phyloP scores from a whole-genome alignment of 2,113 vertebrate species.

The Raja brachyura region DNA sequence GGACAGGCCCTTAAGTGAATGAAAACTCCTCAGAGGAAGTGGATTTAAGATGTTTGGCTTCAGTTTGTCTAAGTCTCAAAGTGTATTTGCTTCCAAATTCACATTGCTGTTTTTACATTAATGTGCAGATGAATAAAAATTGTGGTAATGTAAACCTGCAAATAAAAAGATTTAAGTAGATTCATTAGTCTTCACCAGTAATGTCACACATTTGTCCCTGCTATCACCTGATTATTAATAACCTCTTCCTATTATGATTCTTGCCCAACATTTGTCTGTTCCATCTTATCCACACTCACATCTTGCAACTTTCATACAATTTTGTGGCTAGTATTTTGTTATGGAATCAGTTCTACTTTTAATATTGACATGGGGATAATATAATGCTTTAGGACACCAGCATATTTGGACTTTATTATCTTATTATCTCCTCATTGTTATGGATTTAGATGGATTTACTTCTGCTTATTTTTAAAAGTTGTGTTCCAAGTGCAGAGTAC shows the following conservation, averaged over 20 bases:
- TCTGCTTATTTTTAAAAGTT: background rate
- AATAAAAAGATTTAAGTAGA: slow-evolving; percentile 7
- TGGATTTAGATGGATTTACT: background rate
- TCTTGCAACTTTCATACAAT: no score
- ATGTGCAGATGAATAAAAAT: background rate
- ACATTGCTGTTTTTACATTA: background rate
- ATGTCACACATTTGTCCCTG: no score
- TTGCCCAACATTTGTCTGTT: no score
- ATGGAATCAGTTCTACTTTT: slow-evolving; percentile 11
- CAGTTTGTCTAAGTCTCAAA: background rate
- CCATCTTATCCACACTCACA: no score
- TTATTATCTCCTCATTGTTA: background rate
- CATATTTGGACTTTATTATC: background rate
- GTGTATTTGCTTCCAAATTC: background rate
- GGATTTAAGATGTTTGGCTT: background rate
- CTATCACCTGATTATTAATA: no score
- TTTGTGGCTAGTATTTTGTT: background rate
- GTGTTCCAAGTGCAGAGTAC: background rate
- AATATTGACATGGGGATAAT: background rate
- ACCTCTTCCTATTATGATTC: no score
- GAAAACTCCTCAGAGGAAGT: background rate
- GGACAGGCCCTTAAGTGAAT: background rate
- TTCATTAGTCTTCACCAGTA: background rate
- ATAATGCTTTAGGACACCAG: background rate
- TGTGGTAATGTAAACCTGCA: background rate